Conservation (phyloP, 2,888 invertebrate species). For the Cabera pusaria region DNA sequence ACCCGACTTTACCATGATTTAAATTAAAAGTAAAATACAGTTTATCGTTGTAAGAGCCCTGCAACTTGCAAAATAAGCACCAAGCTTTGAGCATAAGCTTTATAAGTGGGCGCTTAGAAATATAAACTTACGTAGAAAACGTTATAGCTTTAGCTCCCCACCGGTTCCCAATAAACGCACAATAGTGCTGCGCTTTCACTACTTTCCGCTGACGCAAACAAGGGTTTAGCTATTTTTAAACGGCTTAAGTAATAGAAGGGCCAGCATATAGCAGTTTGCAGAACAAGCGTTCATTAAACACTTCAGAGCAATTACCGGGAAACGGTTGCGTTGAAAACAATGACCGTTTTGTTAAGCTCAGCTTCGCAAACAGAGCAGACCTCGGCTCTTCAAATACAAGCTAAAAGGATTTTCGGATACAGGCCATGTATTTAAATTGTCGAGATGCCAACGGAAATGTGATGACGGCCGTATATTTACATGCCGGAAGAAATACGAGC, state of each 20-base stretch:
- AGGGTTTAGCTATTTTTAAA: conserved; percentile 27
- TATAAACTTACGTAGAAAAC: too few relatives aligned
- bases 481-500: background rate
- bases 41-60: too few relatives aligned
- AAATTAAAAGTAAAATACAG: too few relatives aligned
- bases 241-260: conserved; percentile 18
- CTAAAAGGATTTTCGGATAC: conserved; percentile 33
- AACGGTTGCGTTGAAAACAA: conserved; percentile 53
- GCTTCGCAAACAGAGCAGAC: conserved; percentile 34
- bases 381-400: conserved; percentile 31
- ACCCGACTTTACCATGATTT: too few relatives aligned
- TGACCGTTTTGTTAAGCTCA: conserved; percentile 50
- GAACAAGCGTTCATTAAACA: conserved; percentile 69
- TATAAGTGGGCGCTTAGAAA: too few relatives aligned
- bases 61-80: too few relatives aligned
- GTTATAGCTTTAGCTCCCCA: too few relatives aligned
- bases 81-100: too few relatives aligned
- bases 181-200: too few relatives aligned
- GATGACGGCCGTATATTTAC: conserved; percentile 2
- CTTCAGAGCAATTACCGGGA: conserved; percentile 62
- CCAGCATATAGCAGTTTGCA: conserved; percentile 33
- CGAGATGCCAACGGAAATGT: conserved; percentile 17
- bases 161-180: too few relatives aligned
- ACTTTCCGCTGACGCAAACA: conserved; percentile 24
- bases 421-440: conserved; percentile 26